A percentile compares a stretch with the other conserved stretches of the same genome.
Evolutionary conservation across 2,888 invertebrate species (phyloP).

Genomic region (Athalia circularis): DNA sequence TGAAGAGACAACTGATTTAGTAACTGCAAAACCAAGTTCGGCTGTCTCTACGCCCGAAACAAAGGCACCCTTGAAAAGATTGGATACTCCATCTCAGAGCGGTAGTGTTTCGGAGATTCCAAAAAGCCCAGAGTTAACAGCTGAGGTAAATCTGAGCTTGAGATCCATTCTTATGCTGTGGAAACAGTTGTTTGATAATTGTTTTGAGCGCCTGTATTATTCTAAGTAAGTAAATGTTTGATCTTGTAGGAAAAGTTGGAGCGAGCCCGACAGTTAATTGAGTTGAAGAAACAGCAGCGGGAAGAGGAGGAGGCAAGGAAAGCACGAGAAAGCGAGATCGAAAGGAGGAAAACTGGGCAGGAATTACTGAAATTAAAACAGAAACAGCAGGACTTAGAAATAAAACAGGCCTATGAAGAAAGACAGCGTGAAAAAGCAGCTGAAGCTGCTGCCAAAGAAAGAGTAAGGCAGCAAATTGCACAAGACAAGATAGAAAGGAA

Average conservation of each 20-base stretch:
- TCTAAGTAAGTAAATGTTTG: neutral
- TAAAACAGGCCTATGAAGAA: slow-evolving; percentile 84
- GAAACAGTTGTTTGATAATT: neutral
- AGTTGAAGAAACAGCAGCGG: slow-evolving; percentile 76
- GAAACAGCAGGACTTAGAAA: slow-evolving; percentile 85
- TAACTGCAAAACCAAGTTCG: neutral
- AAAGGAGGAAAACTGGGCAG: slow-evolving; percentile 84
- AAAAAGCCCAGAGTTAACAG: slow-evolving; percentile 21
- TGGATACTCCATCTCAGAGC: neutral
- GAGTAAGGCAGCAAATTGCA: slow-evolving; percentile 89
- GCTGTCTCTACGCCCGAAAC: neutral
- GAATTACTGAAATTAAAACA: slow-evolving; percentile 83
- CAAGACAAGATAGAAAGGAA: slow-evolving; percentile 86
- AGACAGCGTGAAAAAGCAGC: slow-evolving; percentile 86
- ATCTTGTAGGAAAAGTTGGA: slow-evolving; percentile 78
- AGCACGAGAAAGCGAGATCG: slow-evolving; percentile 80
- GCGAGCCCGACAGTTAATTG: slow-evolving; percentile 81
- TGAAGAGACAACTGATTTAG: neutral
- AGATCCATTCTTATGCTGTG: neutral
- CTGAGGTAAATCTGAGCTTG: slow-evolving; percentile 13
- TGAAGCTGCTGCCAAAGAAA: slow-evolving; percentile 84
- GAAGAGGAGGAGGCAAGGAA: slow-evolving; percentile 82
- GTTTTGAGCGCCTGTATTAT: neutral
- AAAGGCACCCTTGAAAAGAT: neutral
- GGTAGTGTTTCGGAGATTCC: neutral